Base-by-base conservation (phyloP, 2,888 invertebrate genomes). In the Mycogona germanica region DNA sequence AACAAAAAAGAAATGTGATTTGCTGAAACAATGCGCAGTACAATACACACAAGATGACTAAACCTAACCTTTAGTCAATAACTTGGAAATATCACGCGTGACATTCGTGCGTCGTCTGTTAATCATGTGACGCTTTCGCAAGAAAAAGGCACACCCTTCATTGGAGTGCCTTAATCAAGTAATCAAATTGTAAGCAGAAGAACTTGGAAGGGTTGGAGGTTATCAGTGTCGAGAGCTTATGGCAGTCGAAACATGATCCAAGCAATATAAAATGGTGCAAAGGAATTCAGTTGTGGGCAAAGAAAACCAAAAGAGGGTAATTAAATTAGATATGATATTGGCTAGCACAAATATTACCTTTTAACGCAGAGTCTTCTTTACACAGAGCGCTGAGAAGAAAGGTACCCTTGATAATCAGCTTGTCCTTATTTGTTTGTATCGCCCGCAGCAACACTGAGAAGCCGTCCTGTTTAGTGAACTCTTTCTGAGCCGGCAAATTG, bases 331-430 rank as follows among this genome's bases (percentile, higher is more conserved):
- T 17, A 19, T 9, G 42, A 14, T 9, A 12, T 14, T 41, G 25
- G 9, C 19, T 46, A 25, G 9, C 9, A 7, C 4, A 19, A 30
- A 17, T 38, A 60, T 59, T 64, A 78, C 82, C 79, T 75, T 74
- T 78, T 25, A 80, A 73, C 4, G 72, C 69, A 0, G 69, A 64
- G 53, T 75, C 68, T 59, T 76, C 70, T 3, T 68, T 62, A 60
- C 79, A 78, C 12, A 87, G 67, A 19, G 79, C 72, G 0, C 75
- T 70, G 42, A 86, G 67, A 50, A 89, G 71, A 69, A 88, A 87
- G 9, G 82, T 78, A 0, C 82, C 76, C 70, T 87, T 88, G 2
- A 79, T 78, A 61, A 78, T 73, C 2, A 83, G 72, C 60, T 79
- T 76, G 45, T 76, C 73, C 41, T 79, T 72, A 0, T 73, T 66